A percentile compares a stretch with the other conserved stretches of the same genome.
These are phyloP conservation scores for Carassius auratus DNA, from an alignment of 2,113 vertebrate genomes.

Conservation along the genomic window DNA sequence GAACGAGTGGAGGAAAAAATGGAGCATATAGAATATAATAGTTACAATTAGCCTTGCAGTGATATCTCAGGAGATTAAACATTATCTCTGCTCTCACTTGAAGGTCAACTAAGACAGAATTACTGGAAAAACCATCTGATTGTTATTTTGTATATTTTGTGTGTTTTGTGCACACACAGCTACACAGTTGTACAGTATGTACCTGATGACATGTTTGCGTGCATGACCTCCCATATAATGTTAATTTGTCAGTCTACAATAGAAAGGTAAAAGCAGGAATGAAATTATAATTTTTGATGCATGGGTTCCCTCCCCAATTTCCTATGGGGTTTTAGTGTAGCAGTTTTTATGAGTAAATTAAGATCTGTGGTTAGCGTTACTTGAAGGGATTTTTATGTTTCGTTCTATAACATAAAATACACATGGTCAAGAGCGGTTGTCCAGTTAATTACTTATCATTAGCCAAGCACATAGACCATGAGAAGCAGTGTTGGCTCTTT, in stretches of 20 bases:
- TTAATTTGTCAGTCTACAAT: neutral
- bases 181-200: neutral
- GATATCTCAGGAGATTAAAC: constrained; percentile 7
- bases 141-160: neutral
- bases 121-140: neutral
- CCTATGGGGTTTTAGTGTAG: neutral
- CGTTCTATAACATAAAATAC: neutral
- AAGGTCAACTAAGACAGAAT: neutral
- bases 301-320: neutral
- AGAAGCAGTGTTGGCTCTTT: neutral
- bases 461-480: neutral
- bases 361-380: neutral
- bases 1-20: neutral
- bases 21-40: neutral
- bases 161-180: neutral
- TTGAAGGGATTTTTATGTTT: neutral
- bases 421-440: neutral
- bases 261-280: neutral
- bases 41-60: neutral
- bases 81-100: neutral
- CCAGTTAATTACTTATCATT: neutral
- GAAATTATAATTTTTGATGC: neutral
- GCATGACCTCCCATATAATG: neutral
- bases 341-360: neutral
- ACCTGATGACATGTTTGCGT: neutral